Base-by-base conservation (phyloP, 2,797 vertebrate species). In the Galago senegalensis region DNA sequence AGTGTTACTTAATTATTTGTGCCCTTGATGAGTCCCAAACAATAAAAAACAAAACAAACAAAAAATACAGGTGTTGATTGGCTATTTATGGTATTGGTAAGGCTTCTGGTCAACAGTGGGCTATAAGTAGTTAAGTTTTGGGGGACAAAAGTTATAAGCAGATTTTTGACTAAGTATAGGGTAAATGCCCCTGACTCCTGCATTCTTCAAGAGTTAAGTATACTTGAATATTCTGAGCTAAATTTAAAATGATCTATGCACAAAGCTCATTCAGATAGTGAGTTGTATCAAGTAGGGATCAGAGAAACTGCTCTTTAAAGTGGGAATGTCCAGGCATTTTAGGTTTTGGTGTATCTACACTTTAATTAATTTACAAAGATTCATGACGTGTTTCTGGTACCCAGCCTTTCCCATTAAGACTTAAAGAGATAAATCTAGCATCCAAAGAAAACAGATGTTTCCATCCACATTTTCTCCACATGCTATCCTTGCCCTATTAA, bases 211-310 rank as follows among this genome's bases (percentile, higher is more conserved):
- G 76, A 11, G 23, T 58, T 20, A 79, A 79, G 21, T 58, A 27
- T 17, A 34, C 56, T 83, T 83, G 34, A 10, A 56, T 87, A 37
- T 76, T 89, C 31, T 89, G 43, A 88, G 90, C 16, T 89, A 89
- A 83, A 21, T 84, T 94, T 93, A 87, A 95, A 94, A 87, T 96
- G 23, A 2, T 81, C n/a, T 75, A 90, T 76, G 40, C 56, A 95
- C 37, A 70, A 40, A 65, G 31, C 21, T 79, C 80, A 87, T 93
- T 97, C 63, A 95, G n/a, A 87, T 21, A 77, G 56, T 61, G 34
- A 73, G 46, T 76, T 93, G 13, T 82, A 80, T 94, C 49, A 93
- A 75, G 40, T 75, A 16, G 17, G 80, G 92, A 86, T 93, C 58
- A 90, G 58, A 89, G 76, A 79, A 95, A 80, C n/a, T 84, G 10